A percentile compares a stretch with the other conserved stretches of the same genome.
These are phyloP conservation scores for Lordiphosa fenestrarum DNA, from an alignment of 2,888 invertebrate species.

Conservation along the genomic window DNA sequence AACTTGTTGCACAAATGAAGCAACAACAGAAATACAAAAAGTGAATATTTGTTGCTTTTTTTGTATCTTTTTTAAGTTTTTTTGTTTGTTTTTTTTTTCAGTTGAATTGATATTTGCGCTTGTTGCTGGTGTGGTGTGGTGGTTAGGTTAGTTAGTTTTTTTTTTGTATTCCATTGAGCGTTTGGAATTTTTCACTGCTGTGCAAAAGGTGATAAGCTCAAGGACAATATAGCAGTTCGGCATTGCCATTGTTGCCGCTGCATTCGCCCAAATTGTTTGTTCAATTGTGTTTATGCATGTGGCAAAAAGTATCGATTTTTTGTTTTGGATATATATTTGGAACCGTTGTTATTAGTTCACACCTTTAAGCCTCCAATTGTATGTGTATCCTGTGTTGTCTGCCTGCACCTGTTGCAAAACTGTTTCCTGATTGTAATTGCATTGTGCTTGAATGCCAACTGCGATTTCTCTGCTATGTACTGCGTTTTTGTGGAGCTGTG, in stretches of 20 bases:
- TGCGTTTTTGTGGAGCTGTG: conserved; percentile 6
- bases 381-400: no score
- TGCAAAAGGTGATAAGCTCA: conserved; percentile 69
- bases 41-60: conserved; percentile 29
- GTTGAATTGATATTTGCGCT: conserved; percentile 50
- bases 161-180: conserved; percentile 14
- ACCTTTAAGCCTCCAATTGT: no score
- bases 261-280: conserved; percentile 46
- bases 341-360: no score
- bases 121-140: conserved; percentile 21
- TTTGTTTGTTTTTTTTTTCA: conserved; percentile 19
- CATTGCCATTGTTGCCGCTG: conserved; percentile 39
- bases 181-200: conserved; percentile 38
- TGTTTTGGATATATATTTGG: conserved; percentile 5
- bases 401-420: conserved; percentile 53
- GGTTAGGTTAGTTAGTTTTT: conserved; percentile 30
- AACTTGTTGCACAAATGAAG: neutral
- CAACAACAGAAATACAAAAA: conserved; percentile 10
- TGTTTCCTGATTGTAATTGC: conserved; percentile 26
- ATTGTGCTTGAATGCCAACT: conserved; percentile 41
- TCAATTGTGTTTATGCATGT: conserved; percentile 66
- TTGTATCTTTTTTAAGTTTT: conserved; percentile 7
- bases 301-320: conserved; percentile 55
- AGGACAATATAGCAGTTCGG: conserved; percentile 63
- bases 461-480: conserved; percentile 7